phyloP scores from a whole-genome alignment of 2,888 invertebrate genomes.

The Cantharis rufa region DNA sequence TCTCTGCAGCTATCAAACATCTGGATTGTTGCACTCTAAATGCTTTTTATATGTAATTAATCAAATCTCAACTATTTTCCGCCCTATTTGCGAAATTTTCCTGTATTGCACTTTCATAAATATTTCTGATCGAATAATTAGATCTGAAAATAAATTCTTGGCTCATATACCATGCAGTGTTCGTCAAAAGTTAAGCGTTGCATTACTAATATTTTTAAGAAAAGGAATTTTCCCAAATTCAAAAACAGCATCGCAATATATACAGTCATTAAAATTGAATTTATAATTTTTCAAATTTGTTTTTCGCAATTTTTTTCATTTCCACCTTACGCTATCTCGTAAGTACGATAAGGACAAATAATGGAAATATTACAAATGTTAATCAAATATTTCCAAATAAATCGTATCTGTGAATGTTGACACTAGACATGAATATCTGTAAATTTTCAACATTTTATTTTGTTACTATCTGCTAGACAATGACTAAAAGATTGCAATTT shows the following conservation, averaged over 20 bases:
- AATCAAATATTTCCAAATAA: not conserved
- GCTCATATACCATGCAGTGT: not conserved
- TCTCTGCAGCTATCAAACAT: not conserved
- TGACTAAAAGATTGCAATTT: not conserved
- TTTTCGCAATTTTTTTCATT: not conserved
- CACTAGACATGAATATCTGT: not conserved
- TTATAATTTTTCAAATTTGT: no score
- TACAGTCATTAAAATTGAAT: no score
- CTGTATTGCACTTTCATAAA: not conserved
- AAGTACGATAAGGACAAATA: not conserved
- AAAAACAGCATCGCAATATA: no score
- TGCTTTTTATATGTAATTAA: not conserved
- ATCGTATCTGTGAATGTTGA: not conserved
- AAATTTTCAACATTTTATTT: not conserved
- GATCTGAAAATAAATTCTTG: not conserved
- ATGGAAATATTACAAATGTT: not conserved
- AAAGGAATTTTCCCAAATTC: not conserved
- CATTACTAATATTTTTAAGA: not conserved
- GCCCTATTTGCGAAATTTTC: not conserved
- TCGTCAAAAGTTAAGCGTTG: not conserved
- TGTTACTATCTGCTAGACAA: not conserved
- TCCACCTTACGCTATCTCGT: not conserved
- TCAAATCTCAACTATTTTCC: not conserved
- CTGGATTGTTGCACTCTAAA: not conserved
- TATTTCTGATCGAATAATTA: not conserved